Percentiles rank a stretch among this genome's conserved stretches.
Evolutionary conservation across 2,113 vertebrate genomes (phyloP).

Genomic region (Mesoclemmys tuberculata): DNA sequence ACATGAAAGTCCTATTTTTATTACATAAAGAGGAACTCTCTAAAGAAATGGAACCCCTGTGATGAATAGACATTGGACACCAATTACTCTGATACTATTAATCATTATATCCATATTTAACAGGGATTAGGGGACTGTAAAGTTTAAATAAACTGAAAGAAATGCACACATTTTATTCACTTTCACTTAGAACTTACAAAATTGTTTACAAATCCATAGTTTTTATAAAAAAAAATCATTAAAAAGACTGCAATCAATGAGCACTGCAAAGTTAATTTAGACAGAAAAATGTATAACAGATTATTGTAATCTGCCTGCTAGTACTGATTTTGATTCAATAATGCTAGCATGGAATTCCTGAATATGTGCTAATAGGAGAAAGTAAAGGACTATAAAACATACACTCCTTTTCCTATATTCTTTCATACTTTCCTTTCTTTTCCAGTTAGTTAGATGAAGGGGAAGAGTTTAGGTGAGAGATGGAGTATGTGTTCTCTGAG

Average conservation of each 20-base stretch:
- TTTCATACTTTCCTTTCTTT: not conserved
- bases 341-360: not conserved
- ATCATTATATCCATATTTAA: constrained; percentile 74
- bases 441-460: not conserved
- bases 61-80: constrained; percentile 78
- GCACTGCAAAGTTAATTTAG: not conserved
- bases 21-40: constrained; percentile 76
- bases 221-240: constrained; percentile 1
- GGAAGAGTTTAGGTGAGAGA: not conserved
- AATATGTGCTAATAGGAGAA: not conserved
- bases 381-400: not conserved
- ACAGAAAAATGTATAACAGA: not conserved
- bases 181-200: not conserved
- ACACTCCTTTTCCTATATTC: not conserved
- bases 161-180: not conserved
- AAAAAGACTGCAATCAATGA: constrained; percentile 36
- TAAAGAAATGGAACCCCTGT: constrained; percentile 70
- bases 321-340: not conserved
- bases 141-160: constrained; percentile 13
- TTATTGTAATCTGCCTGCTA: not conserved
- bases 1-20: constrained; percentile 74
- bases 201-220: not conserved
- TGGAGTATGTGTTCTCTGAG: not conserved
- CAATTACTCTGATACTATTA: constrained; percentile 76
- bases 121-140: not conserved